A percentile compares a stretch with the other conserved stretches of the same genome.
Evolutionary conservation across 1,140 invertebrate species (phyloP).

Genomic region (Antheraea mylitta): DNA sequence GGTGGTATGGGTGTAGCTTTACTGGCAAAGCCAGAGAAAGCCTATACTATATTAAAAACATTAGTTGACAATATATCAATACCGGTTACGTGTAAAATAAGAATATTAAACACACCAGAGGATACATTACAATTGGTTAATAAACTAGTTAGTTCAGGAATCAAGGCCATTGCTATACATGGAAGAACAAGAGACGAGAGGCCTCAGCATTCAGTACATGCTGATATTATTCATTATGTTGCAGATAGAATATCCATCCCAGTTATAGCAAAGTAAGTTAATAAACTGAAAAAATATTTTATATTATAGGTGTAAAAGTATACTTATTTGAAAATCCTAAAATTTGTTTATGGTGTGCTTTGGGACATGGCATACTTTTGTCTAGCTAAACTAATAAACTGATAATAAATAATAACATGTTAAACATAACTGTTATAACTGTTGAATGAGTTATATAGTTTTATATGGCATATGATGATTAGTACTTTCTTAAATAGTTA

Average conservation of each 20-base stretch:
- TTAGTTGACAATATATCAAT: constrained; percentile 88
- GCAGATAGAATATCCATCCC: constrained; percentile 89
- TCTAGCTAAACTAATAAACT: no score
- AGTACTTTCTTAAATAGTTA: no score
- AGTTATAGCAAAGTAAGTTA: constrained; percentile 94
- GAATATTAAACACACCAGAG: constrained; percentile 85
- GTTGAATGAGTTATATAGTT: no score
- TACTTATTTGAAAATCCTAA: no score
- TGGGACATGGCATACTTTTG: no score
- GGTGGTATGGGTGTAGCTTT: constrained; percentile 98
- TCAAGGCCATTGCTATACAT: constrained; percentile 95
- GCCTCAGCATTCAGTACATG: constrained; percentile 91
- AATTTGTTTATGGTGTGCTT: no score
- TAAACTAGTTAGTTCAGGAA: constrained; percentile 90
- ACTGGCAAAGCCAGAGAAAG: constrained; percentile 85
- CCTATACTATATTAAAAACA: constrained; percentile 89
- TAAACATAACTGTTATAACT: no score
- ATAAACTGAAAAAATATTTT: background rate
- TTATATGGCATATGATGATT: no score
- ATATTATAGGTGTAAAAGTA: no score
- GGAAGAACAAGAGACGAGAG: constrained; percentile 93
- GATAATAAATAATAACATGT: no score
- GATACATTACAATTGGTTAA: constrained; percentile 89
- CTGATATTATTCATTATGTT: constrained; percentile 88
- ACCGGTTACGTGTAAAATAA: constrained; percentile 98